These are phyloP conservation scores for Lepus oiostolus DNA, from an alignment of 2,797 vertebrate genomes.

Conservation along the genomic window DNA sequence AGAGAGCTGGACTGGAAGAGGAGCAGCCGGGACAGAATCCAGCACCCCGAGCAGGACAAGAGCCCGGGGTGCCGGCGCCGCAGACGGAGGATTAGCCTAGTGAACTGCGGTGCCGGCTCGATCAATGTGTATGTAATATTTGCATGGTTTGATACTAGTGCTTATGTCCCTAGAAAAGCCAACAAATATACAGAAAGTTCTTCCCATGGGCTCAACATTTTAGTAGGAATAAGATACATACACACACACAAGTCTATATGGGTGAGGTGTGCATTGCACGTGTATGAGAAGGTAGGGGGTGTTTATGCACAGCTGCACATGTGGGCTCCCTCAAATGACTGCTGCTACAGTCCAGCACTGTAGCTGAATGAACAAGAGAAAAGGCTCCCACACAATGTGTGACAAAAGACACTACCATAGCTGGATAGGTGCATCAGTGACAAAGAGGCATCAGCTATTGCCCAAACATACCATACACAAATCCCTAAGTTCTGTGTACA, in stretches of 20 bases:
- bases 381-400: background rate
- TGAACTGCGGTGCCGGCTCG: background rate
- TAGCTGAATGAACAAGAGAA: background rate
- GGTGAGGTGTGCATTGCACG: background rate
- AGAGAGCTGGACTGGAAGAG: no score
- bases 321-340: background rate
- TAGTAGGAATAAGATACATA: background rate
- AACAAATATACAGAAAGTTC: conserved; percentile 22
- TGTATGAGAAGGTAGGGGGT: background rate
- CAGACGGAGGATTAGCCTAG: no score
- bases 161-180: background rate
- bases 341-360: background rate
- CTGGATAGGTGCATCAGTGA: background rate
- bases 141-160: background rate
- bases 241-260: background rate
- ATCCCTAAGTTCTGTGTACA: background rate
- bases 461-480: background rate
- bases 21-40: no score
- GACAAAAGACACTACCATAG: background rate
- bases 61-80: no score
- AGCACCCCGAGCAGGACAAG: no score
- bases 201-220: background rate
- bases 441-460: background rate
- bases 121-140: background rate
- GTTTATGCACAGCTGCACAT: accelerated